phyloP scores from a whole-genome alignment of 2,797 vertebrate species.

The Microchirus variegatus region DNA sequence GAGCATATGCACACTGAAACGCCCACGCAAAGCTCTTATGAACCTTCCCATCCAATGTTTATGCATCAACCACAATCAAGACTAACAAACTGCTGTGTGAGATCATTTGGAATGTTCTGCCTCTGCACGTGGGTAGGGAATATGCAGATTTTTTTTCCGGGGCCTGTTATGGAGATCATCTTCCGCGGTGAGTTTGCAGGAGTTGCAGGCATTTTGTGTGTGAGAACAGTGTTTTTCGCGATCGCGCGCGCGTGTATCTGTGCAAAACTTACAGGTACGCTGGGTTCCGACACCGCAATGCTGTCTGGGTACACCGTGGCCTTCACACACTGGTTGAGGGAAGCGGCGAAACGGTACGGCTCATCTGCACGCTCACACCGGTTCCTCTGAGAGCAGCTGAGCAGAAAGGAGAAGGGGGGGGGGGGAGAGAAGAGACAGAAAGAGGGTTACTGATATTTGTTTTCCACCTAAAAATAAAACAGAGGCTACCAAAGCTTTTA shows the following conservation, averaged over 20 bases:
- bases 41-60: conserved; percentile 74
- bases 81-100: conserved; percentile 38
- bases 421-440: conserved; percentile 1
- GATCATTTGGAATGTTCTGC: conserved; percentile 44
- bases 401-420: neutral
- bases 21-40: conserved; percentile 63
- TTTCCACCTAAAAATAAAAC: neutral
- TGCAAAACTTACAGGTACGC: conserved; percentile 84
- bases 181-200: conserved; percentile 23
- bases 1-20: conserved; percentile 72
- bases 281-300: conserved; percentile 94
- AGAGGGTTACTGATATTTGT: neutral
- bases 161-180: conserved; percentile 3
- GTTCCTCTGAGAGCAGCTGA: conserved; percentile 93
- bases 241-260: conserved; percentile 2
- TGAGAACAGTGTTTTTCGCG: neutral
- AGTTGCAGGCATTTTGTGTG: conserved; percentile 7
- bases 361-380: conserved; percentile 90
- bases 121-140: conserved; percentile 42
- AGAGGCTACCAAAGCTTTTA: no score
- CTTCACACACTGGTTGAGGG: conserved; percentile 90
- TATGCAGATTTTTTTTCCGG: conserved; percentile 39
- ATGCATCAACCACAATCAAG: conserved; percentile 71
- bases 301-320: conserved; percentile 91
- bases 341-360: conserved; percentile 90